Evolutionary conservation across 1,140 invertebrate genomes (phyloP).

Genomic region (Schlechtendalia chinensis): DNA sequence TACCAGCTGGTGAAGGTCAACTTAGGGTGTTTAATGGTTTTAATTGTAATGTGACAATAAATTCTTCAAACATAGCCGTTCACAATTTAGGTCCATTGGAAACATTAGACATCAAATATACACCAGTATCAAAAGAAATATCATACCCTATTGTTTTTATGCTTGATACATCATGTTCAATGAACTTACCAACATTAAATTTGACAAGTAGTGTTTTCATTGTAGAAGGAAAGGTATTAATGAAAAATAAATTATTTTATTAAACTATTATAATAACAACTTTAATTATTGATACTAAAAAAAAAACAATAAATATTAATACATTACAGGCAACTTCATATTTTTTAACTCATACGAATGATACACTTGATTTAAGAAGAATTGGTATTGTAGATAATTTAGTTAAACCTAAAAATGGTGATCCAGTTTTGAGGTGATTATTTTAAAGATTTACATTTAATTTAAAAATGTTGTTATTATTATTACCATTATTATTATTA

Average conservation of each 20-base stretch:
- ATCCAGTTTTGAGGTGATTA: slow-evolving; percentile 13
- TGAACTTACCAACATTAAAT: not conserved
- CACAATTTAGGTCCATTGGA: slow-evolving; percentile 53
- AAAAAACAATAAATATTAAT: not conserved
- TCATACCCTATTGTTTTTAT: slow-evolving; percentile 7
- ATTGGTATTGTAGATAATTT: not conserved
- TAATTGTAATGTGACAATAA: slow-evolving; percentile 41
- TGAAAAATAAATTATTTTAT: not conserved
- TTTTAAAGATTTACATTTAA: not conserved
- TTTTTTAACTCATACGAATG: slow-evolving; percentile 4
- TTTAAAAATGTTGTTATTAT: not conserved
- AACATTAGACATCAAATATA: not conserved
- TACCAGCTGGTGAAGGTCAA: slow-evolving; percentile 60
- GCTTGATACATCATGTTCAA: not conserved
- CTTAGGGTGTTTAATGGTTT: slow-evolving; percentile 71
- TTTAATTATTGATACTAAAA: not conserved
- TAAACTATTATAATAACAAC: not conserved
- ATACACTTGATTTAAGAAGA: slow-evolving; percentile 11
- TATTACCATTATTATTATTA: too few relatives aligned
- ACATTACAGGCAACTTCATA: slow-evolving; percentile 13
- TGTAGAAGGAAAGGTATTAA: slow-evolving; percentile 14
- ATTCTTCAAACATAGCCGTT: not conserved
- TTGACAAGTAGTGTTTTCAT: not conserved
- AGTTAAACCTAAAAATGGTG: slow-evolving; percentile 14
- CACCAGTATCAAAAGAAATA: not conserved